These are phyloP conservation scores for Heliocidaris tuberculata DNA, from an alignment of 35 echinoderm and acorn worm species.

Conservation along the genomic window DNA sequence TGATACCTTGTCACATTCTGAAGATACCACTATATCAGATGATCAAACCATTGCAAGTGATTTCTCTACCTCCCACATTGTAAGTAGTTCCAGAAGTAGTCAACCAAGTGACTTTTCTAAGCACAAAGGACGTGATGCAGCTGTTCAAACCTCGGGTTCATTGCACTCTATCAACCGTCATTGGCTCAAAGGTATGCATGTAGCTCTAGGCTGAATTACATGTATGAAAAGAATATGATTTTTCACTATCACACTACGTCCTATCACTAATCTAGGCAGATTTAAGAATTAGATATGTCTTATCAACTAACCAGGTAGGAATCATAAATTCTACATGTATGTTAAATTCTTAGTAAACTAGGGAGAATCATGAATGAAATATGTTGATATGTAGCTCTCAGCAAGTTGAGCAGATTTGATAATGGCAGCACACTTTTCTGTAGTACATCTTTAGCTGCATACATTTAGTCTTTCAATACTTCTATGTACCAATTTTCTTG, in stretches of 20 bases:
- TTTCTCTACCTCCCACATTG: background rate
- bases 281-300: background rate
- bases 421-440: no score
- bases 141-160: slow-evolving; percentile 11
- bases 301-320: background rate
- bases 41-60: slow-evolving; percentile 19
- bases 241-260: background rate
- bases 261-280: background rate
- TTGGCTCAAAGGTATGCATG: slow-evolving; percentile 35
- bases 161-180: slow-evolving; percentile 14
- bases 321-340: background rate
- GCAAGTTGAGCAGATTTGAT: no score
- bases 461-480: no score
- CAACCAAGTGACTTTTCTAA: background rate
- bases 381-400: background rate
- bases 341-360: background rate
- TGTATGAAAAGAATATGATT: background rate
- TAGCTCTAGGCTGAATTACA: background rate
- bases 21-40: background rate
- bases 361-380: background rate
- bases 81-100: background rate
- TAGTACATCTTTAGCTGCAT: no score
- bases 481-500: no score
- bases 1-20: slow-evolving; percentile 9
- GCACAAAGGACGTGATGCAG: background rate